Conservation (phyloP, 92 coral and sea anemone genomes). For the Parazoanthus atlanticus region DNA sequence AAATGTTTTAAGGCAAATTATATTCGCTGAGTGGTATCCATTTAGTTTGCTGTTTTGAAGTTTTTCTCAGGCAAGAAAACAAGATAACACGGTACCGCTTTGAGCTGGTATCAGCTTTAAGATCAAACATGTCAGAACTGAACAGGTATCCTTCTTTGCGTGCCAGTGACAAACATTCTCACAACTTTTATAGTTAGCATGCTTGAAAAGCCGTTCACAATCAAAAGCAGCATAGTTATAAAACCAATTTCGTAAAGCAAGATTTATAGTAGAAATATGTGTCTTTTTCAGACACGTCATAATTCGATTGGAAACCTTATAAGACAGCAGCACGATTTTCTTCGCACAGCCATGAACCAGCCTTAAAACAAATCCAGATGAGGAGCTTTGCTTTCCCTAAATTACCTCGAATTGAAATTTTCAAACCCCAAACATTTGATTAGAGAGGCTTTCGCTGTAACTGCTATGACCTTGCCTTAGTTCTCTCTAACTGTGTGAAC, state of each 20-base stretch:
- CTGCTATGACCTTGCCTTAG: not conserved
- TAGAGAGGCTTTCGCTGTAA: constrained; percentile 24
- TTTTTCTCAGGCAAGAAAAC: not conserved
- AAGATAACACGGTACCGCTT: not conserved
- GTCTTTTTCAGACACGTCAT: not conserved
- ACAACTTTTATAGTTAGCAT: not conserved
- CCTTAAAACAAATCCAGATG: not conserved
- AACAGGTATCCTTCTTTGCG: not conserved
- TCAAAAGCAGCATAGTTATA: not conserved
- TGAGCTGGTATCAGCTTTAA: not conserved
- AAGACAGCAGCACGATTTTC: not conserved
- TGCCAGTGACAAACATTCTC: not conserved
- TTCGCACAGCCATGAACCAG: not conserved
- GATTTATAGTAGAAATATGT: not conserved
- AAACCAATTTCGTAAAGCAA: not conserved
- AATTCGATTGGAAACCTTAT: not conserved
- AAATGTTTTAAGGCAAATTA: constrained; percentile 5
- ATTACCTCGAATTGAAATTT: not conserved
- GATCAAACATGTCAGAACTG: not conserved
- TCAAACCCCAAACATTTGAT: constrained; percentile 29
- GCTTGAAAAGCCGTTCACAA: not conserved
- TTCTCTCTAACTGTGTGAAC: not conserved
- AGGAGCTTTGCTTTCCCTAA: not conserved
- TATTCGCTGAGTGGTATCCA: not conserved
- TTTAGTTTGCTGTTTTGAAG: not conserved